phyloP scores from a whole-genome alignment of 1,140 invertebrate genomes.

The Drosophila leontia region DNA sequence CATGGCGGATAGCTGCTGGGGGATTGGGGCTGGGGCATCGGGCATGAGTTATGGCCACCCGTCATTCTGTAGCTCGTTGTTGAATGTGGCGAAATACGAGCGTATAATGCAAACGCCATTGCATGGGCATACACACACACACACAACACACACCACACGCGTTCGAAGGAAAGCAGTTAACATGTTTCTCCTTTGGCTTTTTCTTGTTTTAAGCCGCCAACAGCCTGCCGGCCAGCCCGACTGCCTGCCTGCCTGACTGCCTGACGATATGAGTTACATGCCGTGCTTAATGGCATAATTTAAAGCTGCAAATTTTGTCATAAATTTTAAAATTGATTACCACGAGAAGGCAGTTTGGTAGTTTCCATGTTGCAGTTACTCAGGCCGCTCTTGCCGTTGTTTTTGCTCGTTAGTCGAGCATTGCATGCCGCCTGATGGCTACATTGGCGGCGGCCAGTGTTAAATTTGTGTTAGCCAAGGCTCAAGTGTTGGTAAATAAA shows the following conservation, averaged over 20 bases:
- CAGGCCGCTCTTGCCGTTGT: slow-evolving; percentile 55
- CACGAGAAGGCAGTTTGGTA: slow-evolving; percentile 71
- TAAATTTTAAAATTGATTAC: slow-evolving; percentile 85
- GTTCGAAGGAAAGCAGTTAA: slow-evolving; percentile 75
- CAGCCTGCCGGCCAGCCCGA: slow-evolving; percentile 35
- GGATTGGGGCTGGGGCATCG: slow-evolving; percentile 49
- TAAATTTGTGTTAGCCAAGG: slow-evolving; percentile 73
- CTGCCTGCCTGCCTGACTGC: slow-evolving; percentile 48
- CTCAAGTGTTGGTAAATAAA: slow-evolving; percentile 61
- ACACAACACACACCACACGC: slow-evolving; percentile 30
- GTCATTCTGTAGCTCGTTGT: slow-evolving; percentile 79
- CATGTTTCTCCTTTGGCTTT: slow-evolving; percentile 80
- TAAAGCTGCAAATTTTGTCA: slow-evolving; percentile 85
- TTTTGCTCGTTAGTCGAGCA: slow-evolving; percentile 80
- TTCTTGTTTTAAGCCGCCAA: slow-evolving; percentile 80
- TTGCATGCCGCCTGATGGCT: slow-evolving; percentile 81
- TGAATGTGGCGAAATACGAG: slow-evolving; percentile 84
- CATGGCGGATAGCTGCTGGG: slow-evolving; percentile 15
- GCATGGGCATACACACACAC: slow-evolving; percentile 62
- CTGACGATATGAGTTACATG: slow-evolving; percentile 85
- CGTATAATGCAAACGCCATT: slow-evolving; percentile 83
- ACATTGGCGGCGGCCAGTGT: slow-evolving; percentile 77
- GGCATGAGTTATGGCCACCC: slow-evolving; percentile 81
- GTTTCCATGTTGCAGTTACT: slow-evolving; percentile 60
- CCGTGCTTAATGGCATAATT: slow-evolving; percentile 85